Percentiles rank a stretch among this genome's conserved stretches.
These are phyloP conservation scores for Oligia strigilis DNA, from an alignment of 2,888 invertebrate species.

Conservation along the genomic window DNA sequence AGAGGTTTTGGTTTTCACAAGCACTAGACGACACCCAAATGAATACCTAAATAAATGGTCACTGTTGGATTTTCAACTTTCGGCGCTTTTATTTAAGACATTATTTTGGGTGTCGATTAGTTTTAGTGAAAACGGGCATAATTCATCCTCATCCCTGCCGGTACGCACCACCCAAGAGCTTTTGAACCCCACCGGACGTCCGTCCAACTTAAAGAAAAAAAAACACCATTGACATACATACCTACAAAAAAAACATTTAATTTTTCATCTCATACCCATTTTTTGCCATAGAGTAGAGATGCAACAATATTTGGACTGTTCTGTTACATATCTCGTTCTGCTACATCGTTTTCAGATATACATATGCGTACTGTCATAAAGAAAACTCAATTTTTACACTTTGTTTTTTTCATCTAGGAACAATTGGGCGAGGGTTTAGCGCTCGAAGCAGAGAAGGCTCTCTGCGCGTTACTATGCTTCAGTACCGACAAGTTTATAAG, in stretches of 20 bases:
- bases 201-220: neutral
- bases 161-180: neutral
- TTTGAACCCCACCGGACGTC: neutral
- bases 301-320: no score
- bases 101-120: neutral
- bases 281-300: no score
- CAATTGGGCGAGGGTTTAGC: slow-evolving; percentile 97
- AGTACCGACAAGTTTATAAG: slow-evolving; percentile 97
- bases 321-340: no score
- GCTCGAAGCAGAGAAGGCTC: slow-evolving; percentile 97
- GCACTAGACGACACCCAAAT: no score
- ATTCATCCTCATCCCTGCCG: neutral
- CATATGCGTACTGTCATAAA: no score
- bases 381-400: neutral
- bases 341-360: no score
- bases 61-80: no score
- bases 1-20: no score
- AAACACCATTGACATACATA: neutral
- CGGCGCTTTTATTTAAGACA: no score
- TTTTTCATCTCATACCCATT: no score
- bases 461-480: slow-evolving; percentile 97
- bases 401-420: slow-evolving; percentile 86
- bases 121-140: neutral
- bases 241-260: no score
- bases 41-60: no score